These are phyloP conservation scores for Lepidurus apus DNA, from an alignment of 1,140 invertebrate species.

Conservation along the genomic window DNA sequence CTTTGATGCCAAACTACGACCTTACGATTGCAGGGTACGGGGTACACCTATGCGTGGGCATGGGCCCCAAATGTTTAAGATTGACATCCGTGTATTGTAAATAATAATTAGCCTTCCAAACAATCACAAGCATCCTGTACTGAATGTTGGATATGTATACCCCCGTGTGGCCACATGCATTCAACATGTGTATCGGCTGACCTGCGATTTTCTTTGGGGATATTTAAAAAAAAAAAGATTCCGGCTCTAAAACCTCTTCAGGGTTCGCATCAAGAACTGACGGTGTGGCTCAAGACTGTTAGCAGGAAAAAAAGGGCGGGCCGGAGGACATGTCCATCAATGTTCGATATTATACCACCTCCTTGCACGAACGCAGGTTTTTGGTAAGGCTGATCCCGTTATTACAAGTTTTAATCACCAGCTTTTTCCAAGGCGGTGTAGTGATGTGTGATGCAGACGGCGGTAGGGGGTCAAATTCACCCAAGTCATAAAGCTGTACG, in stretches of 20 bases:
- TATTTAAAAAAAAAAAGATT: background rate
- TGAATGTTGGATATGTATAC: background rate
- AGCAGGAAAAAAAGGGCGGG: background rate
- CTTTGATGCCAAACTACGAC: background rate
- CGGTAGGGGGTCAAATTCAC: background rate
- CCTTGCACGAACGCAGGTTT: background rate
- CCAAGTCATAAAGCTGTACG: background rate
- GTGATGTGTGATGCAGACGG: conserved; percentile 12
- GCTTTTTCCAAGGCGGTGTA: conserved; percentile 9
- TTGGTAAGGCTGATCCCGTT: conserved; percentile 12
- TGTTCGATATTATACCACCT: conserved; percentile 5
- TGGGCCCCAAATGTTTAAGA: background rate
- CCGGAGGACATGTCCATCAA: conserved; percentile 12
- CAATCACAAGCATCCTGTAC: background rate
- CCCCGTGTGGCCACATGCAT: background rate
- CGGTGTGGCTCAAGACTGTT: background rate
- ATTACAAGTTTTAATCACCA: conserved; percentile 20
- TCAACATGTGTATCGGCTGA: background rate
- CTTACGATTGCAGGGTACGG: background rate
- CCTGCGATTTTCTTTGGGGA: background rate
- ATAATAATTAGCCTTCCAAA: conserved; percentile 1
- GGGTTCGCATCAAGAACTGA: background rate
- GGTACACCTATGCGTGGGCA: background rate
- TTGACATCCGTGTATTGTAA: background rate
- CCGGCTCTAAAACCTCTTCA: background rate